These are phyloP conservation scores for Amazona finschi DNA, from an alignment of 2,797 vertebrate genomes.

Conservation along the genomic window DNA sequence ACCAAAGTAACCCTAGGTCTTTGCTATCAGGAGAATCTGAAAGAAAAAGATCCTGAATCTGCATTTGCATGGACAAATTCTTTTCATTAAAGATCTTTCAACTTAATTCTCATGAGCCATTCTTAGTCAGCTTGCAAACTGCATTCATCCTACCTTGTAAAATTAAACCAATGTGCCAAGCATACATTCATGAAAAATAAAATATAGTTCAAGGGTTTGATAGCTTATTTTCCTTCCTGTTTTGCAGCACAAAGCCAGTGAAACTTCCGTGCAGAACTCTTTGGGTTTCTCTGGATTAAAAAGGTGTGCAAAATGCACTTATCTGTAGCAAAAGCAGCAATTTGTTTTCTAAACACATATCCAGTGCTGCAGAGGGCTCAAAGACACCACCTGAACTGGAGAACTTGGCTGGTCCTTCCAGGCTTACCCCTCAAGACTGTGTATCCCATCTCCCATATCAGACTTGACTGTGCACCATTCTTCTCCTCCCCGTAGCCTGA, in stretches of 20 bases:
- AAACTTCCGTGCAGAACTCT: not conserved
- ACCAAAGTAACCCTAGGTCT: not conserved
- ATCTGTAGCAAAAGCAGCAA: not conserved
- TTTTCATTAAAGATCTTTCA: not conserved
- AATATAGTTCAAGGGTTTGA: not conserved
- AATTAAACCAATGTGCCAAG: not conserved
- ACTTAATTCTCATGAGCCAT: not conserved
- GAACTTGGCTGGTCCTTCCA: not conserved
- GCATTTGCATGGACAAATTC: not conserved
- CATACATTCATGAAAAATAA: not conserved
- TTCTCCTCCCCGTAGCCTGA: not conserved
- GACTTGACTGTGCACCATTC: not conserved
- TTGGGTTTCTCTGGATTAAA: not conserved
- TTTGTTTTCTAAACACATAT: not conserved
- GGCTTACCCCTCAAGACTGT: not conserved
- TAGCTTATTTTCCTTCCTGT: not conserved
- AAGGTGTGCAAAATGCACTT: not conserved
- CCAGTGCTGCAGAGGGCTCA: not conserved
- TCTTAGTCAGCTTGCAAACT: not conserved
- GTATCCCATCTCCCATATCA: not conserved
- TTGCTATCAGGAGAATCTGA: not conserved
- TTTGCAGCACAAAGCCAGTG: not conserved
- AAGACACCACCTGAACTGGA: not conserved
- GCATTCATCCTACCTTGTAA: not conserved
- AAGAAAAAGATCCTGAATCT: not conserved